Evolutionary conservation across 2,888 invertebrate species (phyloP), one percentile per base, ranked within the genome.

Genomic region (Hirudinaria manillensis): DNA sequence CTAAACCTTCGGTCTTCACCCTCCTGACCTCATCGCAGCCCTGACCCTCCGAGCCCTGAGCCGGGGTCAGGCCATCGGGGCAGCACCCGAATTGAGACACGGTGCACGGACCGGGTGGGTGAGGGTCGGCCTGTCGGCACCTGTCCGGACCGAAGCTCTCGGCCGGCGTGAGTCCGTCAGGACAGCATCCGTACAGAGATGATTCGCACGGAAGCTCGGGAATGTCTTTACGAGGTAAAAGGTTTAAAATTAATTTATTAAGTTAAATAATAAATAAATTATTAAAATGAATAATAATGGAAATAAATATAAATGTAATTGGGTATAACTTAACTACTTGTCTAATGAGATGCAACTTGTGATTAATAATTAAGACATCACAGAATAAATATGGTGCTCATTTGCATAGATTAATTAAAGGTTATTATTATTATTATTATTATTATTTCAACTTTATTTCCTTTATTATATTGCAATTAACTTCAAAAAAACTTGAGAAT

Each of bases 1-100:
- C 45, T 45, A 45, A 7, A 16, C 45, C 45, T 1, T 61, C 61
- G 29, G 61, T 61, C 24, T n/a, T 61, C 3, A 45, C 45, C n/a
- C 24, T 61, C 24, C 10, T 61, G 13, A 7, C 29, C 29, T 61
- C 61, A 1, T 61, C 61, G 83, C 96, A 97, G 2, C 91, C 94
- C 81, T 90, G 87, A 77, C 92, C 93, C 82, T 93, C 91, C n/a
- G 90, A 77, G 32, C 81, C 86, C 68, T 79, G 80, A 29, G 95
- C 94, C 2, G 91, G 88, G 65, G 90, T 89, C 81, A 91, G 89
- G 82, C 93, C 92, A 83, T 97, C 95, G 0, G 92, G 92, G 82
- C 94, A 95, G 83, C 94, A 95, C 3, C 94, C 94, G 82, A 91
- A 94, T 7, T 93, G 87, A 6, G 73, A 73, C 4, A n/a, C 24